Percentiles rank a stretch among this genome's conserved stretches.
These are phyloP conservation scores for Eptesicus fuscus DNA, from an alignment of 2,113 vertebrate genomes.

Conservation along the genomic window DNA sequence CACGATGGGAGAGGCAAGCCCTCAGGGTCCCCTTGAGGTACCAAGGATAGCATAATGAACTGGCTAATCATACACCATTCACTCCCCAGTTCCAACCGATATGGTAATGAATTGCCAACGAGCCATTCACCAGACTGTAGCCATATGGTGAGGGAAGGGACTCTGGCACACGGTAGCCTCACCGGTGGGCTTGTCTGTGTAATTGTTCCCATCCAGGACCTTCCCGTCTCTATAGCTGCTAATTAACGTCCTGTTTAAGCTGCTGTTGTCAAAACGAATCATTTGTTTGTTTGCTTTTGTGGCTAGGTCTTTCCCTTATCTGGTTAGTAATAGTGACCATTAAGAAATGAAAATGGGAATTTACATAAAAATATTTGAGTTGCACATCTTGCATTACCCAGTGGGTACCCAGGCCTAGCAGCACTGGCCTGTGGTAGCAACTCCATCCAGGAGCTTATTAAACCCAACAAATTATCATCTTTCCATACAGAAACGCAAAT, in stretches of 20 bases:
- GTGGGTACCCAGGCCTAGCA: neutral
- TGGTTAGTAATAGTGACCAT: conserved; percentile 65
- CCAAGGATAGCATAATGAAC: conserved; percentile 69
- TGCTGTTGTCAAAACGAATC: conserved; percentile 74
- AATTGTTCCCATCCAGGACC: conserved; percentile 68
- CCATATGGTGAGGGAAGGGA: conserved; percentile 76
- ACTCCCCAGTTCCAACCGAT: conserved; percentile 61
- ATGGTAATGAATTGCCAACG: conserved; percentile 75
- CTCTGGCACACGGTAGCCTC: conserved; percentile 70
- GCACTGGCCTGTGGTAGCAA: neutral
- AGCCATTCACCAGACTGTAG: conserved; percentile 71
- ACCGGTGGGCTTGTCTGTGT: conserved; percentile 66
- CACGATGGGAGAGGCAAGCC: conserved; percentile 54
- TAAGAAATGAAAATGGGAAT: conserved; percentile 60
- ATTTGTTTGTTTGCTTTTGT: conserved; percentile 64
- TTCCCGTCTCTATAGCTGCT: conserved; percentile 63
- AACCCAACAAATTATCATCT: conserved; percentile 60
- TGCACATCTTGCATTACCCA: neutral
- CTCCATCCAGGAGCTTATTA: conserved; percentile 50
- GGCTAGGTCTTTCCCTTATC: conserved; percentile 53
- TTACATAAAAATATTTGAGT: conserved; percentile 49
- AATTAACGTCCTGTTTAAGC: conserved; percentile 71
- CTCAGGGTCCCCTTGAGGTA: conserved; percentile 61
- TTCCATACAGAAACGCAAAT: conserved; percentile 58
- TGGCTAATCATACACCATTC: conserved; percentile 71